These are phyloP conservation scores for Gallinago solitaria DNA, from an alignment of 2,797 vertebrate species.

Conservation along the genomic window DNA sequence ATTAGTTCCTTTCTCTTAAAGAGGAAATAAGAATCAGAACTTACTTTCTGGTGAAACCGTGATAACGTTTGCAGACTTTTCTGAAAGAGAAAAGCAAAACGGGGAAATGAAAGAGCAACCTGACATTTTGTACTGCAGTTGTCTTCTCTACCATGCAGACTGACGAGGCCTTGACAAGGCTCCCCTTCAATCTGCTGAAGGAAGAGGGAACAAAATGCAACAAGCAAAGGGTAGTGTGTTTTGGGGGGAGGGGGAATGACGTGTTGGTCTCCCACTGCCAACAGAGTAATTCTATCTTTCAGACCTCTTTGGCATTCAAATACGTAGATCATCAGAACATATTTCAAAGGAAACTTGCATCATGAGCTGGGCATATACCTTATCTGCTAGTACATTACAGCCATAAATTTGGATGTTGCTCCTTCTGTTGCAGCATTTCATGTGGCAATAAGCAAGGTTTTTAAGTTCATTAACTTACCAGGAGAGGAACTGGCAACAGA, in stretches of 20 bases:
- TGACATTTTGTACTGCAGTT: neutral
- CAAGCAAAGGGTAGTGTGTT: neutral
- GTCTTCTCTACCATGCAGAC: neutral
- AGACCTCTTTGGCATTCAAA: neutral
- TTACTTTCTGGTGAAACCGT: neutral
- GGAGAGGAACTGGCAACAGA: neutral
- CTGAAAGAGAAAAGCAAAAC: constrained; percentile 15
- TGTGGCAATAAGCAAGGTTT: neutral
- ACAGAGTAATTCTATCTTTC: neutral
- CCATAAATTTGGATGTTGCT: neutral
- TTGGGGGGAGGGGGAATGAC: no score
- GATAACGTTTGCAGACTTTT: neutral
- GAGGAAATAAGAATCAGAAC: neutral
- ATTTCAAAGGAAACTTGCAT: neutral
- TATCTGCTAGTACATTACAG: neutral
- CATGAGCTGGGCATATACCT: neutral
- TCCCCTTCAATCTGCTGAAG: neutral
- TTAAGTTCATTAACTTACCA: neutral
- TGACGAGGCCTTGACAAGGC: neutral
- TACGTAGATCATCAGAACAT: neutral
- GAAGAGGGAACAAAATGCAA: neutral
- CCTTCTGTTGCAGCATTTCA: neutral
- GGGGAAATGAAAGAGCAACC: neutral
- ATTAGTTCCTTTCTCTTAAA: neutral
- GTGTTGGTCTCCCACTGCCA: neutral